phyloP scores from a whole-genome alignment of 2,888 invertebrate species.

The Electrophaes corylata region DNA sequence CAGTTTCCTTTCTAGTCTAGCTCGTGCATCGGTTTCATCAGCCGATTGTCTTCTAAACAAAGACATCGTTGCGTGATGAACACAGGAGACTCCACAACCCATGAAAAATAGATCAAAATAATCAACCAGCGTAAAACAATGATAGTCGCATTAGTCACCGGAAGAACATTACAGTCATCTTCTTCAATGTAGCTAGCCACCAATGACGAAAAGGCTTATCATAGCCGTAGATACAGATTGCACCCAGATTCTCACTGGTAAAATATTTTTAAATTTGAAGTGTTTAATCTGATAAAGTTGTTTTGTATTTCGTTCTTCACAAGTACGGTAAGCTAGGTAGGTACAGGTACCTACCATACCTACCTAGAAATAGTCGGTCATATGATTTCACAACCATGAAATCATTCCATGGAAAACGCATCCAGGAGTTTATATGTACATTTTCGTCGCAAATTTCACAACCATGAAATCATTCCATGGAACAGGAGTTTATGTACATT shows the following conservation, averaged over 20 bases:
- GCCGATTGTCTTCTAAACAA: constrained; percentile 68
- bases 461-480: too few species aligned
- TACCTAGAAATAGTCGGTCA: too few species aligned
- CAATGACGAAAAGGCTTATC: not conserved
- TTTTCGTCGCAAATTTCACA: too few species aligned
- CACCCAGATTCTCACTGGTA: not conserved
- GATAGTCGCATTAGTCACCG: constrained; percentile 46
- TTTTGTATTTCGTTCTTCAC: too few species aligned
- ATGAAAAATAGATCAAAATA: constrained; percentile 56
- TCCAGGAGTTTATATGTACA: too few species aligned
- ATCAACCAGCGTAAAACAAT: constrained; percentile 39
- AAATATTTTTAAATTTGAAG: not conserved
- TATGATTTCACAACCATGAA: too few species aligned
- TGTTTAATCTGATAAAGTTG: too few species aligned
- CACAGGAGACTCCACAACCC: constrained; percentile 77
- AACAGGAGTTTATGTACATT: too few species aligned
- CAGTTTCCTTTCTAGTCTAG: constrained; percentile 72
- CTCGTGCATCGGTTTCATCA: constrained; percentile 56
- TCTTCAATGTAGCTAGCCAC: not conserved
- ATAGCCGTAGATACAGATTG: not conserved
- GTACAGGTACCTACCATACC: too few species aligned
- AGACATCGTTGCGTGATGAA: constrained; percentile 70
- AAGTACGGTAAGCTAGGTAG: too few species aligned
- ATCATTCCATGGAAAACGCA: too few species aligned
- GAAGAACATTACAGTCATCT: constrained; percentile 44